These are phyloP conservation scores for Ploceus nigricollis DNA, from an alignment of 2,113 vertebrate genomes.

Conservation along the genomic window DNA sequence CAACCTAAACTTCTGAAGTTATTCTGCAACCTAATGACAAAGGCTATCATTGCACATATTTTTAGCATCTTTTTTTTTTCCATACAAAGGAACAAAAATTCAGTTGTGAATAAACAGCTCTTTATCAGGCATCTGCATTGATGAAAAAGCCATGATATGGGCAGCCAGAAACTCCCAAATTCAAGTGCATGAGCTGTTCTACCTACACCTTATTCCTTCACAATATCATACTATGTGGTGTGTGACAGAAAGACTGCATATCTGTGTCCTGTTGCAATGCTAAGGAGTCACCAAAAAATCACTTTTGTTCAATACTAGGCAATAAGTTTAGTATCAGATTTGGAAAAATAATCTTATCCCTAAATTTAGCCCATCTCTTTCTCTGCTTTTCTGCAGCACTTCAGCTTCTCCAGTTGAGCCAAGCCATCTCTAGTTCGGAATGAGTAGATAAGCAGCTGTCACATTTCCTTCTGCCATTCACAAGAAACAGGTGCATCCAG, in stretches of 20 bases:
- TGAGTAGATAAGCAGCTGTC: constrained; percentile 8
- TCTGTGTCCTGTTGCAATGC: neutral
- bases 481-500: constrained; percentile 1
- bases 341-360: neutral
- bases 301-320: neutral
- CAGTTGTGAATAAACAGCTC: neutral
- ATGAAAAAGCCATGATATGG: neutral
- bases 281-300: neutral
- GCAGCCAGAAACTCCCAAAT: neutral
- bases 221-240: neutral
- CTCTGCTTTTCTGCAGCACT: neutral
- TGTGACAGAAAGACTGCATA: neutral
- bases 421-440: neutral
- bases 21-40: neutral
- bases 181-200: neutral
- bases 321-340: neutral
- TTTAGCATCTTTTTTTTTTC: neutral
- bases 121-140: neutral
- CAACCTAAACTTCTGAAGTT: neutral
- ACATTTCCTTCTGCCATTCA: neutral
- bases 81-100: neutral
- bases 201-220: neutral
- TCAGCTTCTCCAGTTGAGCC: neutral
- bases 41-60: neutral
- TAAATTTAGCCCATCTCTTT: neutral